These are phyloP conservation scores for Ammodytes dubius DNA, from an alignment of 2,113 vertebrate genomes.

Conservation along the genomic window DNA sequence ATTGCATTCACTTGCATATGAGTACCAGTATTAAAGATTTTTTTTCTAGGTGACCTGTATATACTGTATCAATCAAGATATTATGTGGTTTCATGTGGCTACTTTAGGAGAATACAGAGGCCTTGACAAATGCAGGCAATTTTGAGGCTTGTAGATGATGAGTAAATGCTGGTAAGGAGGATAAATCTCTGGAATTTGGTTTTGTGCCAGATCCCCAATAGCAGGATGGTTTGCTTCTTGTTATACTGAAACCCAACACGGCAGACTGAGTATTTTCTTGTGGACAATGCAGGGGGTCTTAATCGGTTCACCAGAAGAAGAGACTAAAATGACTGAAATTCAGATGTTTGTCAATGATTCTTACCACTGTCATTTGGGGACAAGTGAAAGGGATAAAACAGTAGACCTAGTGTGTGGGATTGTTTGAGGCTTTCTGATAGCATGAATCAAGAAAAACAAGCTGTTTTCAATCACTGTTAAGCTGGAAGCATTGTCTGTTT, in stretches of 20 bases:
- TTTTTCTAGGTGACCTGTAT: slow-evolving; percentile 30
- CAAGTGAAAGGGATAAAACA: slow-evolving; percentile 28
- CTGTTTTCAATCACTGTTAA: slow-evolving; percentile 72
- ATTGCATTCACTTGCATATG: slow-evolving; percentile 29
- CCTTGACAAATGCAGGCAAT: slow-evolving; percentile 44
- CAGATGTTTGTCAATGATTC: slow-evolving; percentile 43
- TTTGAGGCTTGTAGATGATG: slow-evolving; percentile 65
- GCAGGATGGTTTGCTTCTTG: slow-evolving; percentile 69
- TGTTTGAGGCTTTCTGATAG: slow-evolving; percentile 61
- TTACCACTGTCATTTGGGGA: slow-evolving; percentile 51
- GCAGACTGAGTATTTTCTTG: slow-evolving; percentile 72
- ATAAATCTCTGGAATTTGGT: slow-evolving; percentile 55
- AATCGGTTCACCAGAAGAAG: slow-evolving; percentile 44
- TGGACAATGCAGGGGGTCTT: slow-evolving; percentile 59
- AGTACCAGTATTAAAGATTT: slow-evolving; percentile 34
- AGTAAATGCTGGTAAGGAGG: slow-evolving; percentile 63
- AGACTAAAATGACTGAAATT: slow-evolving; percentile 46
- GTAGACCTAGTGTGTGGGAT: slow-evolving; percentile 41
- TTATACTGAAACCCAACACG: slow-evolving; percentile 66
- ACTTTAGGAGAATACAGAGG: slow-evolving; percentile 47
- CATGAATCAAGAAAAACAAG: slow-evolving; percentile 39
- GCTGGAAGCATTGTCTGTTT: slow-evolving; percentile 63
- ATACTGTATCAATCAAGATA: slow-evolving; percentile 15
- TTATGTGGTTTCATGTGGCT: slow-evolving; percentile 37
- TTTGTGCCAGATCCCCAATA: slow-evolving; percentile 71